Conservation (phyloP, 2,888 invertebrate genomes). For the Sesamia inferens region DNA sequence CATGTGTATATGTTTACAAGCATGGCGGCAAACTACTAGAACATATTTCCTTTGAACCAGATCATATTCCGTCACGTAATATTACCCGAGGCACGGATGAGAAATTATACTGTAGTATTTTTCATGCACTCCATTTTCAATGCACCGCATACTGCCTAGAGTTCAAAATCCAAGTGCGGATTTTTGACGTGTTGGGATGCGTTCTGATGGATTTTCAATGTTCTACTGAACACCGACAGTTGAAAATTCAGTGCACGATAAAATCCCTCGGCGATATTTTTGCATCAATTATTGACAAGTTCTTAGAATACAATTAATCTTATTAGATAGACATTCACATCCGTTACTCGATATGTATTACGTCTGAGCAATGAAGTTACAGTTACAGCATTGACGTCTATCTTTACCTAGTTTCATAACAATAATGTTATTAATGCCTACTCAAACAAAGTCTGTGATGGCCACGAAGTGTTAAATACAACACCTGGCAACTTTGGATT, state of each 20-base stretch:
- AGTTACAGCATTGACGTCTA: not conserved
- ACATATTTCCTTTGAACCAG: conserved; percentile 2
- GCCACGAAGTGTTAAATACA: too few species aligned
- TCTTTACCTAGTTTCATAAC: conserved; percentile 24
- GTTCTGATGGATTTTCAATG: not conserved
- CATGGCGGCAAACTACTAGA: not conserved
- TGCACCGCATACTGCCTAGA: not conserved
- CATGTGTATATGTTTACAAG: not conserved
- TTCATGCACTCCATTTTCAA: not conserved
- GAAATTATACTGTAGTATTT: not conserved
- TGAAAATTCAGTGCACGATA: not conserved
- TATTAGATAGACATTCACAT: conserved; percentile 37
- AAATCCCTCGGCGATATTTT: not conserved
- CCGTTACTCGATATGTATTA: conserved; percentile 35
- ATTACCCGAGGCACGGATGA: not conserved
- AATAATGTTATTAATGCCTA: not conserved
- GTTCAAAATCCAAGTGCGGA: not conserved
- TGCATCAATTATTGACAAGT: not conserved
- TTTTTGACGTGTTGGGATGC: not conserved
- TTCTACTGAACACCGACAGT: not conserved
- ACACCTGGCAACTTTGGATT: too few species aligned
- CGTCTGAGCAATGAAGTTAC: conserved; percentile 11
- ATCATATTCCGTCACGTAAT: conserved; percentile 24
- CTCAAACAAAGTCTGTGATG: conserved; percentile 3
- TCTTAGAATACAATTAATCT: conserved; percentile 31